Percentiles rank a stretch among this genome's conserved stretches.
These are phyloP conservation scores for Zaprionus obscuricornis DNA, from an alignment of 2,888 invertebrate genomes.

Conservation along the genomic window DNA sequence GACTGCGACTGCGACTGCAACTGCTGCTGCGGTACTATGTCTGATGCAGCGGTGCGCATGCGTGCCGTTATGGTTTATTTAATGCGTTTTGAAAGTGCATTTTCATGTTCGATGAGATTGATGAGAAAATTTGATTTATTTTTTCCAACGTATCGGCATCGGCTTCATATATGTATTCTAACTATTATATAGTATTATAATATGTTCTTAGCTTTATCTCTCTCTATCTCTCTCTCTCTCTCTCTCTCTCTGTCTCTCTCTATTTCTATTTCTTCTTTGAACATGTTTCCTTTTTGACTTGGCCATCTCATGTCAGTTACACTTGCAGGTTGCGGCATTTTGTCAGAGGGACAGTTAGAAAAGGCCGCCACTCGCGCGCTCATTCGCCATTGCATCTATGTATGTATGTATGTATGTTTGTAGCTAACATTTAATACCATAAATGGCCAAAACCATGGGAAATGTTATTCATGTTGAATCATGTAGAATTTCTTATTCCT, in stretches of 20 bases:
- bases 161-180: constrained; percentile 22
- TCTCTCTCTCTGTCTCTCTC: constrained; percentile 6
- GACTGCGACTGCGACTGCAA: constrained; percentile 12
- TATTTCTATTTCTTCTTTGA: too few species aligned
- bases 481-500: not conserved
- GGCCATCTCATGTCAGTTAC: constrained; percentile 64
- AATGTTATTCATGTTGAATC: constrained; percentile 34
- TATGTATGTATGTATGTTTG: too few species aligned
- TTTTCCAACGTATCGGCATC: constrained; percentile 55
- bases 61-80: constrained; percentile 82
- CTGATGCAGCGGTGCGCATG: constrained; percentile 58
- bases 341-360: constrained; percentile 78
- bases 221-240: not conserved
- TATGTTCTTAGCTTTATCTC: not conserved
- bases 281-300: constrained; percentile 12
- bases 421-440: too few species aligned
- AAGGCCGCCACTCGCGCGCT: constrained; percentile 54
- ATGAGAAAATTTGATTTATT: constrained; percentile 81
- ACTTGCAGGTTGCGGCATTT: constrained; percentile 77
- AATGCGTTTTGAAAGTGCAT: constrained; percentile 82
- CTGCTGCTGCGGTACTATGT: too few species aligned
- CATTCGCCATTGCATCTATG: too few species aligned
- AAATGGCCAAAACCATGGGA: constrained; percentile 70
- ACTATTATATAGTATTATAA: constrained; percentile 9
- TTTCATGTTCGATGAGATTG: constrained; percentile 82